Conservation (phyloP, 2,797 vertebrate species). For the Liasis olivaceus region DNA sequence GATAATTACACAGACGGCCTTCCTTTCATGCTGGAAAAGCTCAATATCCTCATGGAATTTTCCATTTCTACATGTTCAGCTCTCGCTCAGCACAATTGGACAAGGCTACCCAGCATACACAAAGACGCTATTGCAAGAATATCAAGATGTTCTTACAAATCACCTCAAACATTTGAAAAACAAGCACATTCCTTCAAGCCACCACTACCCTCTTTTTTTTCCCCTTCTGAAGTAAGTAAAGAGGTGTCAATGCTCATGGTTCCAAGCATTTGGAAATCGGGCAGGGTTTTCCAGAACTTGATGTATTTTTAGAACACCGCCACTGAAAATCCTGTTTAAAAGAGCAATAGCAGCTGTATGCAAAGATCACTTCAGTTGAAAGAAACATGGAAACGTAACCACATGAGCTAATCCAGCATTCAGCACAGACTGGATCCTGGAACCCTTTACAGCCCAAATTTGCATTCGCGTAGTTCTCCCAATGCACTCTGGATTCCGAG, state of each 20-base stretch:
- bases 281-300: background rate
- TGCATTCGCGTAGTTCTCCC: background rate
- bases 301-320: conserved; percentile 15
- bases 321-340: conserved; percentile 1
- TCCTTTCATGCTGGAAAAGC: background rate
- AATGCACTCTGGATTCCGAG: background rate
- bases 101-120: background rate
- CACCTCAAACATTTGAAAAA: background rate
- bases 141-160: background rate
- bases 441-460: background rate
- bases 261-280: background rate
- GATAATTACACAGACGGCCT: conserved; percentile 12
- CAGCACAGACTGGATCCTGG: background rate
- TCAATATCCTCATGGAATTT: conserved; percentile 12
- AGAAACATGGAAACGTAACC: background rate
- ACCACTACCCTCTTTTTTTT: background rate
- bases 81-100: background rate
- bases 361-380: background rate
- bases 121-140: background rate
- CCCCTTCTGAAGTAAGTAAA: background rate
- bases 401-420: background rate
- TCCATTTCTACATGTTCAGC: background rate
- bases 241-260: background rate
- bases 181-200: background rate
- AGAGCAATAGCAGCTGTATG: conserved; percentile 8